These are phyloP conservation scores for Ammospiza caudacuta DNA, from an alignment of 2,113 vertebrate species.

Conservation along the genomic window DNA sequence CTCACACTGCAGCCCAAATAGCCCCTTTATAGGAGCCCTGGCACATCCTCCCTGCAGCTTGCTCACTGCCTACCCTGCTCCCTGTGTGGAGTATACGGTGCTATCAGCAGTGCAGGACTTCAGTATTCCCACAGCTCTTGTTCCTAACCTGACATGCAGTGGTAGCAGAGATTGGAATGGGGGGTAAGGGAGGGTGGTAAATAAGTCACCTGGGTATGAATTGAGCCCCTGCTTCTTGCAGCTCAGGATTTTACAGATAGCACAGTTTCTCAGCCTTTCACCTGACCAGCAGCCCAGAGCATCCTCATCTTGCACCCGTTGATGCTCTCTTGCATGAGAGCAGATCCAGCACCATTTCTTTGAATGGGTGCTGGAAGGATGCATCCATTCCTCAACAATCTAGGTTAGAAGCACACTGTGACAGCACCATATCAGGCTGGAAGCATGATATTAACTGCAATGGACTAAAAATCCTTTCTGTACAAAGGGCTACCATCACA, in stretches of 20 bases:
- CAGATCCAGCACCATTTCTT: not conserved
- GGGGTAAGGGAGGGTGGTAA: not conserved
- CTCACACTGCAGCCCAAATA: not conserved
- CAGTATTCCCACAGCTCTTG: not conserved
- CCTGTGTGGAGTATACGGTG: rapidly evolving
- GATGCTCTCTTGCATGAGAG: not conserved
- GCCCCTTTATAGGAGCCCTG: not conserved
- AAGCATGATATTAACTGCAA: not conserved
- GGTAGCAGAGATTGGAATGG: not conserved
- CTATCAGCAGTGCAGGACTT: not conserved
- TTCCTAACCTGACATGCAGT: not conserved
- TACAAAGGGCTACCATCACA: rapidly evolving
- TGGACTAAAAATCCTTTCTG: not conserved
- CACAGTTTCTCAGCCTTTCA: not conserved
- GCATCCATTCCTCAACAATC: not conserved
- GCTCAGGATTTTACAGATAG: not conserved
- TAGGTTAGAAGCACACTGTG: not conserved
- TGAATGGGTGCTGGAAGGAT: not conserved
- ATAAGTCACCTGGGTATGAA: not conserved
- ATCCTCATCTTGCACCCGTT: not conserved
- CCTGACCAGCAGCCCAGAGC: not conserved
- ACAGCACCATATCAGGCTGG: rapidly evolving
- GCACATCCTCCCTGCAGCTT: not conserved
- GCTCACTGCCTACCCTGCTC: not conserved
- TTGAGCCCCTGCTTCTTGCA: not conserved